These are phyloP conservation scores for Ptycholaimellus sp. DNA, from an alignment of 2,888 invertebrate genomes.

Conservation along the genomic window DNA sequence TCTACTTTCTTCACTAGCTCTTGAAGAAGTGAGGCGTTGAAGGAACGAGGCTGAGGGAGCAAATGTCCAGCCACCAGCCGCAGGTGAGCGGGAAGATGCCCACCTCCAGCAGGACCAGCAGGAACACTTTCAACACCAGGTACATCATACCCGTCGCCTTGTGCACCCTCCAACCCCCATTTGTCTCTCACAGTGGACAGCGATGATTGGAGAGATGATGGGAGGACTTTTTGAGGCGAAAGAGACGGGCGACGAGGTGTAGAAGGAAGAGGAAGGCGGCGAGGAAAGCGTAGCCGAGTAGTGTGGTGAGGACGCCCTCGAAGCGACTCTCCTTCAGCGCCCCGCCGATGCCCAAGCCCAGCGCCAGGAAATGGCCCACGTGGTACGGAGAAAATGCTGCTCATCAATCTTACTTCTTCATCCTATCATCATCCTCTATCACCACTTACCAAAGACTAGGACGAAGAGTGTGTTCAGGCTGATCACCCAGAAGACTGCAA, in stretches of 20 bases:
- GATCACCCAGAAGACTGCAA: conserved; percentile 98
- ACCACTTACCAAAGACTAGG: conserved; percentile 49
- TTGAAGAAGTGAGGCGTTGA: not conserved
- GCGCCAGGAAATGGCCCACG: conserved; percentile 61
- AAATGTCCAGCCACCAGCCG: conserved; percentile 97
- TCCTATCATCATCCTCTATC: no score
- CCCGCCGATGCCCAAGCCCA: conserved; percentile 40
- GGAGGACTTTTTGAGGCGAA: conserved; percentile 43
- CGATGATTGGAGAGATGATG: not conserved
- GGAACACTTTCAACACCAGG: conserved; percentile 43
- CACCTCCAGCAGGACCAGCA: conserved; percentile 83
- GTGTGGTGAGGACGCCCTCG: conserved; percentile 67
- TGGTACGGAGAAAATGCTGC: conserved; percentile 79
- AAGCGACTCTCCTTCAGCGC: conserved; percentile 44
- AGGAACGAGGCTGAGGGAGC: conserved; percentile 38
- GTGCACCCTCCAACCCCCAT: conserved; percentile 11
- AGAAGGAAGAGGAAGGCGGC: conserved; percentile 55
- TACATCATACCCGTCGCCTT: conserved; percentile 42
- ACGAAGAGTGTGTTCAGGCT: conserved; percentile 87
- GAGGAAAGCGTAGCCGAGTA: conserved; percentile 74
- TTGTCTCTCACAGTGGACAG: not conserved
- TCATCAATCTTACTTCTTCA: no score
- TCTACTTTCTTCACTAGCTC: not conserved
- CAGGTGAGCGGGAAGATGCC: conserved; percentile 84
- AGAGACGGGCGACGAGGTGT: conserved; percentile 55